A percentile compares a stretch with the other conserved stretches of the same genome.
phyloP scores from a whole-genome alignment of 2,888 invertebrate genomes.

The Mimas tiliae region DNA sequence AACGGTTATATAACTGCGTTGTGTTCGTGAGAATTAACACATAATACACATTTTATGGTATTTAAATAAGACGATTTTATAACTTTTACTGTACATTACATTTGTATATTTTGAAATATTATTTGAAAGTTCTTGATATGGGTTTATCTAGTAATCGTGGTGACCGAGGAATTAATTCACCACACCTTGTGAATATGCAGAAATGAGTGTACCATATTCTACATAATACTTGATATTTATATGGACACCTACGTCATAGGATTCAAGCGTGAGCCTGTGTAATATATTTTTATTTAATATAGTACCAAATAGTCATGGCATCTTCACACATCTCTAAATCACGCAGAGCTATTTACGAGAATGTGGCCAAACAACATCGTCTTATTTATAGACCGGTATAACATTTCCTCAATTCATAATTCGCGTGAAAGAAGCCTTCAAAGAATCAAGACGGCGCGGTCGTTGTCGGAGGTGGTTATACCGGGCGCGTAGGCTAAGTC shows the following conservation, averaged over 20 bases:
- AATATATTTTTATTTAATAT: too few species aligned
- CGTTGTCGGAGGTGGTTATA: constrained; percentile 76
- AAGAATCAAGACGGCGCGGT: constrained; percentile 64
- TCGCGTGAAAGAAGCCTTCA: constrained; percentile 44
- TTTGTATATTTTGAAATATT: not conserved
- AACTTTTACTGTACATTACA: too few species aligned
- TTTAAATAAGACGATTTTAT: not conserved
- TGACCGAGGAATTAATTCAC: not conserved
- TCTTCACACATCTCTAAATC: not conserved
- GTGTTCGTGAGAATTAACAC: constrained; percentile 16
- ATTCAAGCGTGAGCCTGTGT: too few species aligned
- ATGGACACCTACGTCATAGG: too few species aligned
- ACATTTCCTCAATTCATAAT: constrained; percentile 31
- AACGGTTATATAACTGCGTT: constrained; percentile 13
- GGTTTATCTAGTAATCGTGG: not conserved
- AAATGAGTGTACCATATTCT: too few species aligned
- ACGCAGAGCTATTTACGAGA: not conserved
- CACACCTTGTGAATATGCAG: too few species aligned
- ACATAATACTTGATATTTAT: too few species aligned
- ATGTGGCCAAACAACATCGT: not conserved
- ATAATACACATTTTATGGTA: constrained; percentile 16
- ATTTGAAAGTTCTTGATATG: not conserved
- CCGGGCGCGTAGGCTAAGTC: constrained; percentile 80
- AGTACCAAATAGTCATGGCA: not conserved
- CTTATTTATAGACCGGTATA: constrained; percentile 1